Evolutionary conservation across 2,888 invertebrate genomes (phyloP), one percentile per base, ranked within the genome.

Genomic region (Barypeithes pellucidus): DNA sequence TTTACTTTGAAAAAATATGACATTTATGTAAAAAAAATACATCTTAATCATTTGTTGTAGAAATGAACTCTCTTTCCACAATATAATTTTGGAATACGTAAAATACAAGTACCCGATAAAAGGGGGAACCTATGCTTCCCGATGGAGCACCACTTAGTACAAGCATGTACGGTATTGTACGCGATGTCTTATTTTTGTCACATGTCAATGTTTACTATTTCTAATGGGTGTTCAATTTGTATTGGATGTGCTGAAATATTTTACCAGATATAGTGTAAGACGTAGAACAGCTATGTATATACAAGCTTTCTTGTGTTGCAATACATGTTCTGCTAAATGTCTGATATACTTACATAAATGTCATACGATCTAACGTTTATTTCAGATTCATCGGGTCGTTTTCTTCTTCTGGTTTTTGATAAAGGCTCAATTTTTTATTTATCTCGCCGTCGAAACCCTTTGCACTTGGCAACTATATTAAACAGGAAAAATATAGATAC

Each of bases 301-400:
- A 68, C 33, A 50, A 29, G 61, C 69, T 69, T 69, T 18, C 39
- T 66, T 62, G 69, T 69, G 62, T 62, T 61, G 50, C 39, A 39
- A 16, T 65, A 50, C 45, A 65, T 47, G 29, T 36, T 20, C 22
- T 45, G 24, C 39, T 50, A 18, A 45, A 12, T 65, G 22, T 67
- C 22, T n/a, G 24, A 16, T 20, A 50, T 5, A 33, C 45, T 60
- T 47, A 33, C 72, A 62, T 29, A 52, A 72, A 62, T 67, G 72
- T 72, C 67, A 72, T 63, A 63, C 68, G 24, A 12, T 20, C 36
- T 41, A 29, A 29, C 9, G 7, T 29, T 29, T 29, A 29, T 29
- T 29, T 29, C 29, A 7, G 29, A 29, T 29, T 5, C 29, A 29
- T 9, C 29, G 29, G 7, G 7, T 29, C 2, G 29, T 5, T 29